phyloP scores from a whole-genome alignment of 2,113 vertebrate genomes.

The Leiothrix lutea region DNA sequence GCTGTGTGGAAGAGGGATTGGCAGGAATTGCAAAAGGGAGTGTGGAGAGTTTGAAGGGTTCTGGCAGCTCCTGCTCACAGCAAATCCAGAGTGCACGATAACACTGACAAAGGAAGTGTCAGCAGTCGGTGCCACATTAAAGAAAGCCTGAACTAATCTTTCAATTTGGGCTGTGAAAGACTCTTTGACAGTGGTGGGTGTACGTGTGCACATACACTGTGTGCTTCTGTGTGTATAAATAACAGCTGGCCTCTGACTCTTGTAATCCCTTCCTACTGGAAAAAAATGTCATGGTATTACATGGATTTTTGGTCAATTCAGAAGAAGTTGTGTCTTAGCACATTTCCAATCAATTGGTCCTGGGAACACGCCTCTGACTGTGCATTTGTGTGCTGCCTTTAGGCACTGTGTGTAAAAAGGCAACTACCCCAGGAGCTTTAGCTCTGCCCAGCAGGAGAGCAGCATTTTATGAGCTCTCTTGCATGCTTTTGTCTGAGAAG shows the following conservation, averaged over 20 bases:
- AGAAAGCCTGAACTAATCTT: conserved; percentile 28
- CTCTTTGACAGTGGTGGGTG: not conserved
- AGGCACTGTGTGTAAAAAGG: not conserved
- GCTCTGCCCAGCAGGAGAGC: not conserved
- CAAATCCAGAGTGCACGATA: not conserved
- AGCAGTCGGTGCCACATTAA: not conserved
- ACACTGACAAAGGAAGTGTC: not conserved
- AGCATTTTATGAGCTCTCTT: not conserved
- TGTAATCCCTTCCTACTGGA: not conserved
- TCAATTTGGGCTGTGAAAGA: not conserved
- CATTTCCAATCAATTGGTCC: not conserved
- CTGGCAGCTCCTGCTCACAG: not conserved
- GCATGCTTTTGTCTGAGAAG: not conserved
- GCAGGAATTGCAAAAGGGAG: not conserved
- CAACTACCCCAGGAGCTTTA: not conserved
- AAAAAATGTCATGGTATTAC: not conserved
- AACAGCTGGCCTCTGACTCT: not conserved
- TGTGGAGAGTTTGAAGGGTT: not conserved
- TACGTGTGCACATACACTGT: fast-evolving
- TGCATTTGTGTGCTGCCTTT: not conserved
- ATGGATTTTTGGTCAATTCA: not conserved
- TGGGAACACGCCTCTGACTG: not conserved
- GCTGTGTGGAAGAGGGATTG: not conserved
- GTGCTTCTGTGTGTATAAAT: not conserved
- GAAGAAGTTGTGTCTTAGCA: not conserved